Evolutionary conservation across 2,113 vertebrate species (phyloP).

Genomic region (Peucedramus taeniatus): DNA sequence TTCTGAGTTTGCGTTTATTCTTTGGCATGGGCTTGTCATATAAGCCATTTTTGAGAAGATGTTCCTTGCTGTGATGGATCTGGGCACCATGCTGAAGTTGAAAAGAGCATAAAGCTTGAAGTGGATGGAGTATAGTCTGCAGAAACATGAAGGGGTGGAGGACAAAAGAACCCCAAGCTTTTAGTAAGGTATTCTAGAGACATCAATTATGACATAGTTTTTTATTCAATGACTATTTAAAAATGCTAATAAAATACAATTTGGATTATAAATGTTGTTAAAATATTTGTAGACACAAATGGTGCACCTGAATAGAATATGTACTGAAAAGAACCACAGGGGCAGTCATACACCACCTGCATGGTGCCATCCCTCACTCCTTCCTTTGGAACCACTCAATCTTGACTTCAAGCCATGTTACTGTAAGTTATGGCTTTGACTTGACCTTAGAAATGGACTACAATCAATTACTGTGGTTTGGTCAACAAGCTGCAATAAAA

Average conservation of each 20-base stretch:
- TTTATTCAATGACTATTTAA: not conserved
- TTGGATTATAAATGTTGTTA: not conserved
- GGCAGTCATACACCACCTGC: not conserved
- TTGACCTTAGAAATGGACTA: not conserved
- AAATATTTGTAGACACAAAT: not conserved
- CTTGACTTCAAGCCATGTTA: not conserved
- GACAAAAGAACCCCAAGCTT: not conserved
- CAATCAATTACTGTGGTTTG: not conserved
- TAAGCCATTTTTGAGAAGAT: conserved; percentile 89
- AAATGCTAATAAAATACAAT: not conserved
- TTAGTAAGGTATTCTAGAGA: not conserved
- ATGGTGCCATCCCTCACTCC: not conserved
- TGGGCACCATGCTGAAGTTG: conserved; percentile 96
- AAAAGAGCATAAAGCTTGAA: conserved; percentile 93
- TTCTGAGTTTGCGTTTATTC: conserved; percentile 96
- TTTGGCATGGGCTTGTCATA: conserved; percentile 95
- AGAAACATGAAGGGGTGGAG: not conserved
- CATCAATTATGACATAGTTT: not conserved
- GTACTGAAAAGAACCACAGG: not conserved
- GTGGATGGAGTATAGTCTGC: conserved; percentile 88
- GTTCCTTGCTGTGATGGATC: conserved; percentile 95
- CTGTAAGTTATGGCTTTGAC: not conserved
- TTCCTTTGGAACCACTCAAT: not conserved
- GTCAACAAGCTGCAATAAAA: not conserved
- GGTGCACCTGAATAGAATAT: not conserved